Evolutionary conservation across 2,888 invertebrate genomes (phyloP), one percentile per base, ranked within the genome.

Genomic region (Phalangium opilio): DNA sequence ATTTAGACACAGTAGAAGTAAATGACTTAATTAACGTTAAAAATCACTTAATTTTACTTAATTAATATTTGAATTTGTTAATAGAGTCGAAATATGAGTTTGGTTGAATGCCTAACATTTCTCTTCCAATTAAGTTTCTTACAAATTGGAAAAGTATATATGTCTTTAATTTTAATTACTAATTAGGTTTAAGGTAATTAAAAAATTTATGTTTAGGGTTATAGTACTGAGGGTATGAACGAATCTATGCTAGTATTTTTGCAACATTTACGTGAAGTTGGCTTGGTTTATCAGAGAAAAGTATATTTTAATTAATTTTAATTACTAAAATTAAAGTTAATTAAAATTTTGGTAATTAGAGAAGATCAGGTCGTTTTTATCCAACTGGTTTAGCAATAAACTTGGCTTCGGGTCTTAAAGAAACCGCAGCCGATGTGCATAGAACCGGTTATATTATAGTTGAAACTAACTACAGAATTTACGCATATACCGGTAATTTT

Each of bases 121-220:
- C 69, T 96, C n/a, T 93, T 95, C 66, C 91, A 93, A 69, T 74
- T 95, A 47, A 90, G 89, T 66, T 93, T 95, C 67, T 87, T 89
- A 49, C 86, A 86, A 0, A 73, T 93, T 3, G 95, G 93, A 50
- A 85, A 85, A 74, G 81, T 81, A 63, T 59, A 61, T 38, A 14
- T 36, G 5, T 36, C 12, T 17, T 36, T 14, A 17, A 36, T 14
- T 10, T 14, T 36, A 36, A 15, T n/a, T n/a, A 14, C 39, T n/a
- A 18, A 21, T 46, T 36, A 27, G 5, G 5, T 38, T 32, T 44
- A n/a, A n/a, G n/a, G n/a, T 40, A 3, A 34, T 34, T 46, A 21
- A 20, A 45, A 33, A 21, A 36, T 15, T 18, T 12, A 39, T 45
- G 40, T 49, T 14, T 14, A 32, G 75, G 91, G 93, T 69, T 96